Base-by-base conservation (phyloP, 2,888 invertebrate species). In the Caenorhabditis macrosperma region DNA sequence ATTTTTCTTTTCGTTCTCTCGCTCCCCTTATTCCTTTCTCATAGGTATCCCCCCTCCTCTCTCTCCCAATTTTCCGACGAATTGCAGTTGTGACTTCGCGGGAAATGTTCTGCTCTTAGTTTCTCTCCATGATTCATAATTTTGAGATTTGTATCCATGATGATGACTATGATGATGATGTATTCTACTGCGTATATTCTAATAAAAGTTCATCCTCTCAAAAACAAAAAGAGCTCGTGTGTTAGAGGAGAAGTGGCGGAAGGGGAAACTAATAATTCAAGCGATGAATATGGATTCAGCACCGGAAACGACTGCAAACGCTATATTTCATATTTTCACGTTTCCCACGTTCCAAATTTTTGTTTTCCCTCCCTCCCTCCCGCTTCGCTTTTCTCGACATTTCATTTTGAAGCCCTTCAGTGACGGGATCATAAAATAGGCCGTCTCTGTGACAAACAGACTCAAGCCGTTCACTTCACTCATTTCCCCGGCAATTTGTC, bases 81-180 rank as follows among this genome's bases (percentile, higher is more conserved):
- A 57, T 28, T 63, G 57, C 64, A 64, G 74, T 74, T 74, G 74
- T 64, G 64, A 48, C 38, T 48, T 64, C 57, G 64, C 74, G 74
- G 74, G 74, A 72, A n/a, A 72, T 55, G 35, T 38, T 72, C 54
- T 48, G 15, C 44, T 28, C 50, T 46, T 74, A 59, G 64, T 38
- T 64, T 64, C 30, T 72, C 55, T 64, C 74, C 74, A 74, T 74
- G 74, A 74, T 74, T 74, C 57, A 55, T 72, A 74, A 74, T 64
- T 74, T 69, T 20, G 46, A 61, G 33, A 63, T 46, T 71, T 71
- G 61, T 61, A 61, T 44, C 30, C 71, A 61, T 61, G 71, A 71
- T 69, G 69, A 59, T 69, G 15, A 50, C 35, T 28, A 30, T 60
- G 60, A 52, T 48, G 46, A 24, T 50, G 50, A 59, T 61, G 30